Evolutionary conservation across 2,888 invertebrate species (phyloP).

Genomic region (Hemistola chrysoprasaria): DNA sequence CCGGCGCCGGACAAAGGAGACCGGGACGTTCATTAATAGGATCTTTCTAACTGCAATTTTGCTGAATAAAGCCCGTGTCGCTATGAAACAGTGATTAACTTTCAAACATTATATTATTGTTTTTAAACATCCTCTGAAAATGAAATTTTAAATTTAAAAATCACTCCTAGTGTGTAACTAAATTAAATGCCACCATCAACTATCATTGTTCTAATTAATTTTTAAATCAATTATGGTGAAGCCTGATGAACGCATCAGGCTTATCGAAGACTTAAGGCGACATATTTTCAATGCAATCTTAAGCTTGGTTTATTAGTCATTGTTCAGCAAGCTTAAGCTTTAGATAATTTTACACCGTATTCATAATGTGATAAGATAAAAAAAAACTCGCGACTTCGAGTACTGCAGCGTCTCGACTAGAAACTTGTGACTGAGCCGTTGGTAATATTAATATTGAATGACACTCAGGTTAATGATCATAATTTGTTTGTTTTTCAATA

Average conservation of each 20-base stretch:
- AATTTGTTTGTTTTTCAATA: constrained; percentile 64
- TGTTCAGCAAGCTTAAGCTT: too few relatives aligned
- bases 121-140: neutral
- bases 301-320: too few relatives aligned
- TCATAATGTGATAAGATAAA: too few relatives aligned
- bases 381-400: constrained; percentile 1
- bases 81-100: constrained; percentile 3
- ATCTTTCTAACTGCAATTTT: constrained; percentile 80
- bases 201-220: too few relatives aligned
- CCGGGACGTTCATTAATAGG: constrained; percentile 80
- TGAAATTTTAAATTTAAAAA: too few relatives aligned
- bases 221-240: too few relatives aligned
- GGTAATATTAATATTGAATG: constrained; percentile 77
- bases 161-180: too few relatives aligned
- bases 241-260: too few relatives aligned
- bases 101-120: neutral
- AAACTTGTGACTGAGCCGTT: constrained; percentile 25
- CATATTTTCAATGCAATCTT: too few relatives aligned
- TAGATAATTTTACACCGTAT: too few relatives aligned
- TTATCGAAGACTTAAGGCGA: too few relatives aligned
- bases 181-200: too few relatives aligned
- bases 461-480: constrained; percentile 68
- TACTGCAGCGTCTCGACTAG: constrained; percentile 5
- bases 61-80: constrained; percentile 68
- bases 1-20: constrained; percentile 68